Percentiles rank a stretch among this genome's conserved stretches.
phyloP scores from a whole-genome alignment of 2,797 vertebrate species.

The Intellagama lesueurii region DNA sequence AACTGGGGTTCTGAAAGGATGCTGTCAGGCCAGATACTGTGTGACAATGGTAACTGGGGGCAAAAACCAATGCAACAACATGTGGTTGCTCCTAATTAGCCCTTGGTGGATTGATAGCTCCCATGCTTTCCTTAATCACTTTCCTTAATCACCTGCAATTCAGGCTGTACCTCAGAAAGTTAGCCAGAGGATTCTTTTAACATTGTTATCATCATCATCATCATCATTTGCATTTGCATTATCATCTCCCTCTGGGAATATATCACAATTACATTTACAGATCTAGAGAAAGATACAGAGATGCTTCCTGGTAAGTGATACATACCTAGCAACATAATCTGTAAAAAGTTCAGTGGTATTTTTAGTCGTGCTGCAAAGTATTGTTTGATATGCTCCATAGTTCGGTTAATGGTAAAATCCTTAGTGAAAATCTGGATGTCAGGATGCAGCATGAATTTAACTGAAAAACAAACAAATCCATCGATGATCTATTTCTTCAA shows the following conservation, averaged over 20 bases:
- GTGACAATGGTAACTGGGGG: neutral
- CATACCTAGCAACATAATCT: constrained; percentile 80
- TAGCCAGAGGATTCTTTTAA: neutral
- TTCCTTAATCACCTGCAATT: too few relatives aligned
- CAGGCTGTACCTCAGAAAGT: neutral
- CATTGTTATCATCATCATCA: neutral
- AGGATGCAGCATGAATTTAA: constrained; percentile 86
- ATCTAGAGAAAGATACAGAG: neutral
- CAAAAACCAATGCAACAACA: neutral
- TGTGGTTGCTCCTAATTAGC: neutral
- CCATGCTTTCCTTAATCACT: neutral
- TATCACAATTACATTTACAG: constrained; percentile 1
- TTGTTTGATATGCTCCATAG: constrained; percentile 80
- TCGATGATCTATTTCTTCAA: constrained; percentile 2
- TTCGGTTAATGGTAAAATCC: constrained; percentile 80
- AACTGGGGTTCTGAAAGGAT: neutral
- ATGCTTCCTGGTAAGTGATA: constrained; percentile 9
- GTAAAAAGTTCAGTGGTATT: constrained; percentile 80
- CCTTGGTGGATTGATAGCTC: neutral
- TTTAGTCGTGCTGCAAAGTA: constrained; percentile 82
- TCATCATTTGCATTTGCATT: too few relatives aligned
- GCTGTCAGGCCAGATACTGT: neutral
- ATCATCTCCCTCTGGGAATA: neutral
- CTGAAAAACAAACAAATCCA: constrained; percentile 70
- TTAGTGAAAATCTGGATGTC: constrained; percentile 84